Percentiles rank a stretch among this genome's conserved stretches.
Evolutionary conservation across 1,140 invertebrate genomes (phyloP).

Genomic region (Paralvinella palmiformis): DNA sequence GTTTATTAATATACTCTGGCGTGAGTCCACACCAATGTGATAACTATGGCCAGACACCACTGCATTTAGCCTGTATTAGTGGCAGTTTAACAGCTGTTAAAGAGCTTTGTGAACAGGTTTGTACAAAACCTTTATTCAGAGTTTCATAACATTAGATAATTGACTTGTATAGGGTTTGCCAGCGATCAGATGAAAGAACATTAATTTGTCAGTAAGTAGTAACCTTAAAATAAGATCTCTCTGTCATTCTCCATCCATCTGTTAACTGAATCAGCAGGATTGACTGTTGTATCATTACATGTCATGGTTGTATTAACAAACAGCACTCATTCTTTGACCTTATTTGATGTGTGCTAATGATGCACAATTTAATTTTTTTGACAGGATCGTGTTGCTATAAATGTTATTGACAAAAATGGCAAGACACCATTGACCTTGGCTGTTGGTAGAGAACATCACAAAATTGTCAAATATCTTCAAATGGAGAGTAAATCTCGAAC

Average conservation of each 20-base stretch:
- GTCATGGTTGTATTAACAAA: no score
- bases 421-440: conserved; percentile 84
- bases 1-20: conserved; percentile 82
- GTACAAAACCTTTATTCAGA: conserved; percentile 12
- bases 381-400: conserved; percentile 74
- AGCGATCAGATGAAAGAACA: no score
- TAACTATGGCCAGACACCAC: conserved; percentile 83
- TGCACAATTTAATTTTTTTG: conserved; percentile 37
- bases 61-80: conserved; percentile 87
- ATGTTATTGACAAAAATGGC: conserved; percentile 81
- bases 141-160: no score
- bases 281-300: no score
- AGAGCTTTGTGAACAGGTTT: conserved; percentile 65
- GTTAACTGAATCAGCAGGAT: no score
- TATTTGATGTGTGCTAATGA: no score
- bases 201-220: no score
- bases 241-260: no score
- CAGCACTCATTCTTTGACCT: no score
- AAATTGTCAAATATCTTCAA: conserved; percentile 73
- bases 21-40: conserved; percentile 81
- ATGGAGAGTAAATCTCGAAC: conserved; percentile 71
- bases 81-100: conserved; percentile 74
- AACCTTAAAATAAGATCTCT: no score
- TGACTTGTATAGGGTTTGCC: no score
- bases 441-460: conserved; percentile 74